Base-by-base conservation (phyloP, 1,140 invertebrate genomes). In the Catajapyx aquilonaris region DNA sequence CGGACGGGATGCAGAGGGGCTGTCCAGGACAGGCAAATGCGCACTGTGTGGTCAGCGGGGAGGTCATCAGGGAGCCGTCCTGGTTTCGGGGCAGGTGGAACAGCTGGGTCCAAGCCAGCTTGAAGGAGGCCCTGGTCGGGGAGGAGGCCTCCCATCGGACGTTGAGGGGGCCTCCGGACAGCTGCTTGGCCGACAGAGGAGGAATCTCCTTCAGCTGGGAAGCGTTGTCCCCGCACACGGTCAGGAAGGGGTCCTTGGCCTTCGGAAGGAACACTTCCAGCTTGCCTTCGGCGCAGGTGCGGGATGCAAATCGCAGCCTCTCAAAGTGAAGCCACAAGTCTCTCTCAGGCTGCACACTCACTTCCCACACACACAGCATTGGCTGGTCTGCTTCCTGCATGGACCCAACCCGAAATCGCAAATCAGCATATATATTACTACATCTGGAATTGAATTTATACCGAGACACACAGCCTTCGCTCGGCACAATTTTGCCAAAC, bases 101-200 rank as follows among this genome's bases (percentile, higher is more conserved):
- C n/a, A 87, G 59, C 48, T 86, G 81, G 2, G 81, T 86, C 81
- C 81, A 88, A 2, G 76, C 76, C 19, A 88, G 73, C 53, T 81
- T 80, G 48, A 88, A 86, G 1, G 77, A 71, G 1, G 81, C 75
- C 37, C 76, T 60, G 0, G 77, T 75, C 0, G 81, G 76, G 0
- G 80, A 76, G 25, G 75, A 74, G 11, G 73, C 67, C 42, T 69
- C 69, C 38, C 66, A 61, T 37, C 63, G 61, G 0, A 52, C 50
- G 20, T 46, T 50, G 11, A 49, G 38, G 23, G 46, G 50, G 17
- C 50, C 48, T 22, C 48, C 48, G 21, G 66, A 65, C 23, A 85
- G 58, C 51, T 83, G 76, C 0, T 72, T 66, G 1, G 76, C 73
- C 4, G 74, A 73, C 7, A 84, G 56, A 32, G 83, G 77, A 1